Evolutionary conservation across 2,113 vertebrate genomes (phyloP).

Genomic region (Pongo pygmaeus): DNA sequence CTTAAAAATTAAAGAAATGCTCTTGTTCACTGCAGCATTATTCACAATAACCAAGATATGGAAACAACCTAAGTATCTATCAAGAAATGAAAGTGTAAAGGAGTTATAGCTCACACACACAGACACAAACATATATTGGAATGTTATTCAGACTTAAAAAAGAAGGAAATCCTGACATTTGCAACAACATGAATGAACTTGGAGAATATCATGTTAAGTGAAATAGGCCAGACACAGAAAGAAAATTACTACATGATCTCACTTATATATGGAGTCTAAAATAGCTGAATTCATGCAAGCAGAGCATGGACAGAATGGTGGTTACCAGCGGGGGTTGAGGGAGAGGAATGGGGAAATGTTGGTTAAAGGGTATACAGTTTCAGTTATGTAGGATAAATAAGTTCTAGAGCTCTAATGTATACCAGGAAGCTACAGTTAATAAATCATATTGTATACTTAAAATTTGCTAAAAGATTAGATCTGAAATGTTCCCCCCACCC

Average conservation of each 20-base stretch:
- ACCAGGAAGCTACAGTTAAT: not conserved
- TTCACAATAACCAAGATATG: not conserved
- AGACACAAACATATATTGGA: not conserved
- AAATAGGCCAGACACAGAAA: not conserved
- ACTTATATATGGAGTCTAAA: not conserved
- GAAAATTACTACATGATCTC: not conserved
- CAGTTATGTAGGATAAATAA: not conserved
- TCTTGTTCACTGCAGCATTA: not conserved
- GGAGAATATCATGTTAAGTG: not conserved
- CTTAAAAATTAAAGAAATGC: slow-evolving; percentile 5
- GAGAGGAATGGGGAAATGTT: not conserved
- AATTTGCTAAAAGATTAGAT: not conserved
- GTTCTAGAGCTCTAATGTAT: not conserved
- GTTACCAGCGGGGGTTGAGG: not conserved
- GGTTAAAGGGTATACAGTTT: not conserved
- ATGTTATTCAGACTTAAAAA: not conserved
- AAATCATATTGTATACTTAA: not conserved
- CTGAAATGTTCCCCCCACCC: not conserved
- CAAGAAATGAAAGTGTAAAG: not conserved
- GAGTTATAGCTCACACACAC: not conserved
- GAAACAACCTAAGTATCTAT: not conserved
- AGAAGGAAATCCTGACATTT: not conserved
- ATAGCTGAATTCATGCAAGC: not conserved
- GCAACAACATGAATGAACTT: not conserved
- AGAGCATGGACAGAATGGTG: not conserved